These are phyloP conservation scores for Cataglyphis livida DNA, from an alignment of 2,888 invertebrate genomes.

Conservation along the genomic window DNA sequence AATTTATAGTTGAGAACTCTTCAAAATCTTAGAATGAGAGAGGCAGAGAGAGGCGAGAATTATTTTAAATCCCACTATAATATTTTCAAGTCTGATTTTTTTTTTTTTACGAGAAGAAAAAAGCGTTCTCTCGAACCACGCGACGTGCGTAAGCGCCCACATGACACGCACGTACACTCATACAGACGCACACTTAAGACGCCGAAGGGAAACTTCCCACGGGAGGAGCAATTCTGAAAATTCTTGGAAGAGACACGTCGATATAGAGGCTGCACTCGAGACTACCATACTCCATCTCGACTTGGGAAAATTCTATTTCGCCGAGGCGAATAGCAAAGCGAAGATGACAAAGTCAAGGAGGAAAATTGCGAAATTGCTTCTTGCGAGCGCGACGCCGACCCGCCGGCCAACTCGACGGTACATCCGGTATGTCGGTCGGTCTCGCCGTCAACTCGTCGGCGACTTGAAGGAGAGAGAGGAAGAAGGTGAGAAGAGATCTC, in stretches of 20 bases:
- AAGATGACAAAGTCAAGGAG: constrained; percentile 84
- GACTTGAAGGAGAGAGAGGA: constrained; percentile 18
- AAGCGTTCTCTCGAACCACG: constrained; percentile 5
- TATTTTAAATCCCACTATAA: neutral
- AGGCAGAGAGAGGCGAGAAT: neutral
- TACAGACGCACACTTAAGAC: constrained; percentile 21
- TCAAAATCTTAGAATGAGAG: neutral
- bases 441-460: constrained; percentile 24
- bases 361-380: constrained; percentile 85
- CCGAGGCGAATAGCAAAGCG: constrained; percentile 83
- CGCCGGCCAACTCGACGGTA: constrained; percentile 42
- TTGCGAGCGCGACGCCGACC: constrained; percentile 65
- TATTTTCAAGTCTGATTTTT: neutral
- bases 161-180: neutral
- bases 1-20: neutral
- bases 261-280: constrained; percentile 68
- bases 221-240: constrained; percentile 72
- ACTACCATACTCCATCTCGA: constrained; percentile 54
- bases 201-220: constrained; percentile 66
- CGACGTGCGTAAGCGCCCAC: neutral
- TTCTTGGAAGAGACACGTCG: constrained; percentile 74
- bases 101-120: neutral
- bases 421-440: constrained; percentile 23
- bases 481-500: constrained; percentile 57
- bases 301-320: constrained; percentile 83